These are phyloP conservation scores for Onychomys leucogaster DNA, from an alignment of 2,797 vertebrate genomes.

Conservation along the genomic window DNA sequence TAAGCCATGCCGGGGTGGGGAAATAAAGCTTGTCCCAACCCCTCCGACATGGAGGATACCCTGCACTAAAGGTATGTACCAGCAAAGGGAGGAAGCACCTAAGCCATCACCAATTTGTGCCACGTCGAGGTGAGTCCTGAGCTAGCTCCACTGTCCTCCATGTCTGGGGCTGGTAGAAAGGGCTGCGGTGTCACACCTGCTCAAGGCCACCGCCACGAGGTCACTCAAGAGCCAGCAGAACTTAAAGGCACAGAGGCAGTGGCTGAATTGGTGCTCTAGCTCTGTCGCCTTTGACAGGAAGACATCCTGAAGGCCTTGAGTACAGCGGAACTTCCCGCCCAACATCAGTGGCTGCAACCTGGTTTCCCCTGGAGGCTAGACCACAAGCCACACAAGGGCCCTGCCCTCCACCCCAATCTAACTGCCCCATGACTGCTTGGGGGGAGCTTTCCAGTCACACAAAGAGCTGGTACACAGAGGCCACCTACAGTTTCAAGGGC, in stretches of 20 bases:
- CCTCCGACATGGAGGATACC: neutral
- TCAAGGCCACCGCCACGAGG: neutral
- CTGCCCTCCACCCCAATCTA: neutral
- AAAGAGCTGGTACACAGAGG: neutral
- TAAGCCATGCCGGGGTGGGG: neutral
- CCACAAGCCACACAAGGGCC: conserved; percentile 1
- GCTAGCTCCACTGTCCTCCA: neutral
- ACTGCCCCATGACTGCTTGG: neutral
- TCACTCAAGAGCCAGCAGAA: neutral
- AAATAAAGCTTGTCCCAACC: neutral
- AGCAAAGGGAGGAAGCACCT: neutral
- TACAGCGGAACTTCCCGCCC: neutral
- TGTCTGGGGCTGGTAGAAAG: neutral
- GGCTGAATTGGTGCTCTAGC: no score
- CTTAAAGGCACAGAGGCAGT: neutral
- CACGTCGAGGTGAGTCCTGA: fast-evolving
- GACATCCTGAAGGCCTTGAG: neutral
- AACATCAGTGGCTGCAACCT: neutral
- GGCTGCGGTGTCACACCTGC: fast-evolving
- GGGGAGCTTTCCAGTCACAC: neutral
- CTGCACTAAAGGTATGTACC: neutral
- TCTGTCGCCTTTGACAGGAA: neutral
- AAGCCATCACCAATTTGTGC: neutral
- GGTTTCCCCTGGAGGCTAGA: neutral
- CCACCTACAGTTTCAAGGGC: neutral